These are phyloP conservation scores for Drosophila ochracea DNA, from an alignment of 2,888 invertebrate species.

Conservation along the genomic window DNA sequence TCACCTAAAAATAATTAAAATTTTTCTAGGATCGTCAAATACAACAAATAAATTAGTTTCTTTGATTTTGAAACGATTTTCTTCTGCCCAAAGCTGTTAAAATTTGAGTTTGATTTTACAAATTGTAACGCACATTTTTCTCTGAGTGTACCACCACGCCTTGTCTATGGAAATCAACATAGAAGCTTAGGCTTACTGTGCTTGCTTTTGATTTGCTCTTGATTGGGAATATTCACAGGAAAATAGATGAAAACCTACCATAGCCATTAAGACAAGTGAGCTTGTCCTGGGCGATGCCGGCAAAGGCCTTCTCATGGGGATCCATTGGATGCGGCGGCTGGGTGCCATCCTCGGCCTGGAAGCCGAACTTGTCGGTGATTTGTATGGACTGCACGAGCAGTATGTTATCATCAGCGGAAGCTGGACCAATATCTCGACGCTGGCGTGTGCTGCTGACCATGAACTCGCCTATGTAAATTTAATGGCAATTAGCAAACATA, in stretches of 20 bases:
- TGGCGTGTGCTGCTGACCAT: constrained; percentile 73
- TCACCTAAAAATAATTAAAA: background rate
- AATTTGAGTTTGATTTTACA: background rate
- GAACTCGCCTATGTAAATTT: constrained; percentile 70
- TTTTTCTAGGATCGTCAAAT: background rate
- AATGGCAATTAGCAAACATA: constrained; percentile 51
- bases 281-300: constrained; percentile 87
- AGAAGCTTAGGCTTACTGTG: constrained; percentile 6
- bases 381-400: constrained; percentile 96
- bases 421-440: constrained; percentile 64
- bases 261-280: constrained; percentile 85
- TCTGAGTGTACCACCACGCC: constrained; percentile 24
- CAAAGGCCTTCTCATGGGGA: constrained; percentile 90
- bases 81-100: background rate
- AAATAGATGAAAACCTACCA: constrained; percentile 79
- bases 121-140: background rate
- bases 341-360: constrained; percentile 88
- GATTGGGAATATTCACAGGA: constrained; percentile 78
- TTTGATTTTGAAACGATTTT: background rate
- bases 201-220: constrained; percentile 69
- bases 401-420: constrained; percentile 90
- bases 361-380: constrained; percentile 96
- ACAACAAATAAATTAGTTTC: background rate
- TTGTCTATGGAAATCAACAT: constrained; percentile 76
- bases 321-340: constrained; percentile 83